Percentiles rank a stretch among this genome's conserved stretches.
Conservation (phyloP, 2,113 vertebrate species). For the Phylloscopus whistleri region DNA sequence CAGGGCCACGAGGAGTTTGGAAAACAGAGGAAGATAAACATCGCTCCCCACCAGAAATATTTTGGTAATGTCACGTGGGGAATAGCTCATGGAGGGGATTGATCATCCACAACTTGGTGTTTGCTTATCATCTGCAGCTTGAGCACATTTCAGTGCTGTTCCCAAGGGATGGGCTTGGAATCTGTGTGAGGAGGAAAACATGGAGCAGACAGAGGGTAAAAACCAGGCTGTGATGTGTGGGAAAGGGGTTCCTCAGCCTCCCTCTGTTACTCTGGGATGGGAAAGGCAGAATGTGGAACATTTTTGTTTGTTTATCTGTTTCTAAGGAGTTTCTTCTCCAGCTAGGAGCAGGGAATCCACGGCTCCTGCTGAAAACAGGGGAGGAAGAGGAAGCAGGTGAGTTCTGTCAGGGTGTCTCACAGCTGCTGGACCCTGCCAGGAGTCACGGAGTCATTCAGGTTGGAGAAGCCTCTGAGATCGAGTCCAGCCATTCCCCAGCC, state of each 20-base stretch:
- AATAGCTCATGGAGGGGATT: conserved; percentile 28
- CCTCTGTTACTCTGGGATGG: neutral
- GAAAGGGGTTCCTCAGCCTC: neutral
- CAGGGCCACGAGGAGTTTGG: neutral
- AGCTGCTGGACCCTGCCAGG: fast-evolving
- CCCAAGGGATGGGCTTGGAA: neutral
- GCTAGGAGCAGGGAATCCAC: neutral
- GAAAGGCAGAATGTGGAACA: neutral
- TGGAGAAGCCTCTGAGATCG: neutral
- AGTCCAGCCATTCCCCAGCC: neutral
- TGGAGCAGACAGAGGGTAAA: fast-evolving
- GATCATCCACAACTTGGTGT: neutral
- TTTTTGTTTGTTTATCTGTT: neutral
- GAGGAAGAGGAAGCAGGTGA: neutral
- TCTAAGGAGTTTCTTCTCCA: neutral
- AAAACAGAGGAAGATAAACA: conserved; percentile 16
- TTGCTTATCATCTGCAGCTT: conserved; percentile 25
- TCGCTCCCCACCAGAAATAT: neutral
- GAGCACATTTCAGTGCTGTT: fast-evolving
- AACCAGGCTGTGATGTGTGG: neutral
- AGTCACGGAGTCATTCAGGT: fast-evolving
- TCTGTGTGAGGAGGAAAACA: neutral
- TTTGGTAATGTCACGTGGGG: conserved; percentile 11
- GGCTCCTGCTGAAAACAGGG: neutral
- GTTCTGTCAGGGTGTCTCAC: neutral